phyloP scores from a whole-genome alignment of 2,888 invertebrate genomes.

The Morpho deidamia region DNA sequence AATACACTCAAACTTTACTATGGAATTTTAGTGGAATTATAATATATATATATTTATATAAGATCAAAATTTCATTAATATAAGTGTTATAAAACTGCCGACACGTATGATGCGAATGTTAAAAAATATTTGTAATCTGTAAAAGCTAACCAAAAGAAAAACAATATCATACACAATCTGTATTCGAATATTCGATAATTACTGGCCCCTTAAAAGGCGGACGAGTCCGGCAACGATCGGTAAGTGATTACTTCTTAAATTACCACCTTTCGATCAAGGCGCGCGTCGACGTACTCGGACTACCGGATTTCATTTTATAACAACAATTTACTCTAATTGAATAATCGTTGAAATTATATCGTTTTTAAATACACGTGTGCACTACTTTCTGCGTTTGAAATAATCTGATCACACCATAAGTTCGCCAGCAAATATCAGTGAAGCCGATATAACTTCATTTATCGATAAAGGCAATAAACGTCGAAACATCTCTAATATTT shows the following conservation, averaged over 20 bases:
- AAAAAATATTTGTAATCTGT: slow-evolving; percentile 22
- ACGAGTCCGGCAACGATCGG: slow-evolving; percentile 51
- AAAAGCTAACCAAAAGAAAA: slow-evolving; percentile 54
- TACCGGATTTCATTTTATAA: slow-evolving; percentile 38
- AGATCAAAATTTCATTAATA: too few species aligned
- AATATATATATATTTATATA: too few species aligned
- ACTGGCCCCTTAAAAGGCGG: slow-evolving; percentile 63
- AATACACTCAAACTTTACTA: slow-evolving; percentile 9
- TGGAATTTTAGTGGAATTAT: background rate
- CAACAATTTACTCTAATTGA: slow-evolving; percentile 20
- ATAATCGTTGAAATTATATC: slow-evolving; percentile 19
- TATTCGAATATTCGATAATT: slow-evolving; percentile 55
- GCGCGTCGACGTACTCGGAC: slow-evolving; percentile 30
- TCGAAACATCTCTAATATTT: slow-evolving; percentile 20
- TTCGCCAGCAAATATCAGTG: slow-evolving; percentile 7
- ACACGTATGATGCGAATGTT: too few species aligned
- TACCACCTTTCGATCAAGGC: slow-evolving; percentile 34
- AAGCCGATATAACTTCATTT: slow-evolving; percentile 21
- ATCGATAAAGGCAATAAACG: slow-evolving; percentile 21
- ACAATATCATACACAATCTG: slow-evolving; percentile 45
- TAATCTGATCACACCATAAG: background rate
- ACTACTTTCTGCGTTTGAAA: background rate
- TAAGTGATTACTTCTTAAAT: slow-evolving; percentile 70
- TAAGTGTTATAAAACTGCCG: too few species aligned
- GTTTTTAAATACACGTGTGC: slow-evolving; percentile 18